These are phyloP conservation scores for Alligator mississippiensis DNA, from an alignment of 2,113 vertebrate species.

Conservation along the genomic window DNA sequence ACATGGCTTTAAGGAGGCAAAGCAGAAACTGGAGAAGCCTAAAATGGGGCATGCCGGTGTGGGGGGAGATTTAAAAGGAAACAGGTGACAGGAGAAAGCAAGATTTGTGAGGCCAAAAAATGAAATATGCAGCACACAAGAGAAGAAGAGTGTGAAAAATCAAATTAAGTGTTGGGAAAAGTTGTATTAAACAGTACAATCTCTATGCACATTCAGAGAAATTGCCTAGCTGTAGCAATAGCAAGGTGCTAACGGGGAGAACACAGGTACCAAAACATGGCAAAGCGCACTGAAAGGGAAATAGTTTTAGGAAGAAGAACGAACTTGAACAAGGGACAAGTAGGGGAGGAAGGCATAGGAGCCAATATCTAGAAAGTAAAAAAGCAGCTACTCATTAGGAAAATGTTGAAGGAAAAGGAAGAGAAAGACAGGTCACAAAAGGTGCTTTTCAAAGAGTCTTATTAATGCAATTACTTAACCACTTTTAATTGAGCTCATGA, in stretches of 20 bases:
- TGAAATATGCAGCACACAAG: neutral
- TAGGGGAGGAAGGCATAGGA: neutral
- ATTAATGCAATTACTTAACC: constrained; percentile 59
- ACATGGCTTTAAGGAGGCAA: neutral
- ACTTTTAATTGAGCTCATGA: constrained; percentile 61
- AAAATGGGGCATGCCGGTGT: neutral
- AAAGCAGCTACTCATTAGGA: neutral
- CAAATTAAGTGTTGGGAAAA: neutral
- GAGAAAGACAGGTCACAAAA: neutral
- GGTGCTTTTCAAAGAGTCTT: constrained; percentile 25
- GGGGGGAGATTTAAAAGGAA: neutral
- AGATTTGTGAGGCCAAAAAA: no score
- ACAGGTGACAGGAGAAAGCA: neutral
- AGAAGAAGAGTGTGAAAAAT: neutral
- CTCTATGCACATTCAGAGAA: neutral
- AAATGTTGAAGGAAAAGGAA: neutral
- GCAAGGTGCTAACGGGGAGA: neutral
- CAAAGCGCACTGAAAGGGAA: neutral
- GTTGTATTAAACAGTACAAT: neutral
- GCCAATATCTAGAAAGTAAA: neutral
- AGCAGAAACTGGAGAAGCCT: neutral
- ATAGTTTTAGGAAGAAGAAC: neutral
- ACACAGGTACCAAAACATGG: neutral
- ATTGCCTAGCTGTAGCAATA: neutral
- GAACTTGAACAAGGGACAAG: neutral